These are phyloP conservation scores for Microcebus tavaratra DNA, from an alignment of 2,113 vertebrate species.

Conservation along the genomic window DNA sequence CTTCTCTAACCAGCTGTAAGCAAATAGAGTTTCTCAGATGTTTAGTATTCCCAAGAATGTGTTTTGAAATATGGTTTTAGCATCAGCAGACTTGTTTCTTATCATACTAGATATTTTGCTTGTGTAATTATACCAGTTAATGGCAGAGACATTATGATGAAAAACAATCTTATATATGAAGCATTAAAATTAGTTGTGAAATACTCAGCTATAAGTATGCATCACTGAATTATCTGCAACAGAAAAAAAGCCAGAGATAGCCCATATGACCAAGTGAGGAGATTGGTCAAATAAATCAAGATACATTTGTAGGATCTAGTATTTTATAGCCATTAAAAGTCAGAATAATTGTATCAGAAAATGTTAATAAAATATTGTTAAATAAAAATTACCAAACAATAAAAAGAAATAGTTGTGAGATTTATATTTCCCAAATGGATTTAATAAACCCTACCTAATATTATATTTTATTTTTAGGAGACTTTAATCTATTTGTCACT, in stretches of 20 bases:
- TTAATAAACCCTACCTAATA: conserved; percentile 22
- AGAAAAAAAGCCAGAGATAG: not conserved
- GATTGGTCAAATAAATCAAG: not conserved
- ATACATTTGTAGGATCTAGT: not conserved
- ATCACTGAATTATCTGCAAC: not conserved
- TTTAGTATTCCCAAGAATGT: not conserved
- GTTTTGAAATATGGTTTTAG: not conserved
- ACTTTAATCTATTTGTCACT: not conserved
- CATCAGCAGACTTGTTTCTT: not conserved
- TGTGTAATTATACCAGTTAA: not conserved
- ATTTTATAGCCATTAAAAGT: not conserved
- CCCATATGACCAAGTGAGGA: not conserved
- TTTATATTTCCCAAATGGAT: conserved; percentile 16
- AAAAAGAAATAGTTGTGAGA: not conserved
- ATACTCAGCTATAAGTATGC: conserved; percentile 7
- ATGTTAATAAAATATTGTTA: not conserved
- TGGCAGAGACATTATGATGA: not conserved
- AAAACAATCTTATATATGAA: not conserved
- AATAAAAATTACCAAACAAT: not conserved
- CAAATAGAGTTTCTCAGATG: not conserved
- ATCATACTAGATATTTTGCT: not conserved
- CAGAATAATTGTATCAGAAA: not conserved
- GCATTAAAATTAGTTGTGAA: conserved; percentile 27
- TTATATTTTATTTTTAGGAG: conserved; percentile 22
- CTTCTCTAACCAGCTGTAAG: not conserved